Evolutionary conservation across 2,113 vertebrate species (phyloP).

Genomic region (Prunella fulvescens): DNA sequence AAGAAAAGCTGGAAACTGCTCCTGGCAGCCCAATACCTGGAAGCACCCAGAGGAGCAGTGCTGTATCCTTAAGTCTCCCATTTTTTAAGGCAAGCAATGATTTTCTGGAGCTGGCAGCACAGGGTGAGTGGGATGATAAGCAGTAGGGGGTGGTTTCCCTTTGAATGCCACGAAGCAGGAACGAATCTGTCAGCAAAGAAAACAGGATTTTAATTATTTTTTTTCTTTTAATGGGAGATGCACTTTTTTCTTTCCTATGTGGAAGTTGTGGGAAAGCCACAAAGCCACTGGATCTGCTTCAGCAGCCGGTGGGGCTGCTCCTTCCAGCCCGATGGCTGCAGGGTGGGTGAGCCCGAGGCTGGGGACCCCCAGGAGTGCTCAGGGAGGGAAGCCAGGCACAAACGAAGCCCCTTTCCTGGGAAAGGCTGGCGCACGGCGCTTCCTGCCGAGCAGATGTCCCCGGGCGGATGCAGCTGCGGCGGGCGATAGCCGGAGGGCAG

Average conservation of each 20-base stretch:
- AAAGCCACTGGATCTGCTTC: not conserved
- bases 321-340: not conserved
- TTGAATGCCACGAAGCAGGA: not conserved
- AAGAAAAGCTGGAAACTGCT: not conserved
- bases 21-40: not conserved
- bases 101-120: rapidly evolving
- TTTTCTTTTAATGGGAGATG: not conserved
- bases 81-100: not conserved
- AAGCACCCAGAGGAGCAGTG: not conserved
- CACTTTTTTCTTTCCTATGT: not conserved
- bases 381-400: not conserved
- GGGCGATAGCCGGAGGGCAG: constrained; percentile 78
- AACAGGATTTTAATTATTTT: not conserved
- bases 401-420: not conserved
- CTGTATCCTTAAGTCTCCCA: rapidly evolving
- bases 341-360: rapidly evolving
- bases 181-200: constrained; percentile 29
- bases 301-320: rapidly evolving
- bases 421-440: constrained; percentile 66
- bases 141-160: not conserved
- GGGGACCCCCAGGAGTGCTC: not conserved
- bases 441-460: constrained; percentile 85
- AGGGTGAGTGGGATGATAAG: not conserved
- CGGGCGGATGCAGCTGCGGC: constrained; percentile 82
- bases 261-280: not conserved